Evolutionary conservation across 2,888 invertebrate genomes (phyloP), one percentile per base, ranked within the genome.

Genomic region (Drymonia ruficornis): DNA sequence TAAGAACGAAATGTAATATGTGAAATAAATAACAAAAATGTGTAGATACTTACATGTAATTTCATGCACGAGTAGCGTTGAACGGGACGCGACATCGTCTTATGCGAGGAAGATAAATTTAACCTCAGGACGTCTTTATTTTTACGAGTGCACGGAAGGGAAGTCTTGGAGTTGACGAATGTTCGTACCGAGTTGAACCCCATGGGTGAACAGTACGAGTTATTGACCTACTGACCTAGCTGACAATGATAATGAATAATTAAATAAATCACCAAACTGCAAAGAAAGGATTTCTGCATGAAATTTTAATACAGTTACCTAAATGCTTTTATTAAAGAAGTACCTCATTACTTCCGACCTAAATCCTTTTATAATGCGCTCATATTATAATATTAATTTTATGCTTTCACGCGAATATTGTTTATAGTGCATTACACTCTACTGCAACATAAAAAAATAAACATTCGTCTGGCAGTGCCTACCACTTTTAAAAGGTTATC

Each of bases 101-200:
- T 69, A 69, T 64, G 55, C 59, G 64, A 66, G 40, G 49, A 63
- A 72, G 64, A 72, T 61, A 72, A 62, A 70, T 72, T 62, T 42
- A 53, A 52, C 54, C 50, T 55, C 55, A 49, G 23, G 11, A 55
- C 55, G 54, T 59, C 52, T 54, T 40, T 56, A 53, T 59, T 51
- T 59, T 61, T 53, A 9, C 42, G 42, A 50, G 49, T 49, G 19
- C 38, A 29, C 28, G 2, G 43, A 29, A n/a, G 15, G 8, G 15
- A 9, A 29, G 29, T 15, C 29, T 46, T 5, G 15, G 29, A 29
- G 46, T 46, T 46, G 28, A 29, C 28, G 28, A 46, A 46, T 46
- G 16, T 15, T 28, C 23, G 19, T 23, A 13, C 3, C 7, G 44
- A 23, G 23, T 28, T 44, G 23, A 23, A n/a, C 2, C 19, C 42